phyloP scores from a whole-genome alignment of 2,888 invertebrate genomes.

The Siphlonurus alternatus region DNA sequence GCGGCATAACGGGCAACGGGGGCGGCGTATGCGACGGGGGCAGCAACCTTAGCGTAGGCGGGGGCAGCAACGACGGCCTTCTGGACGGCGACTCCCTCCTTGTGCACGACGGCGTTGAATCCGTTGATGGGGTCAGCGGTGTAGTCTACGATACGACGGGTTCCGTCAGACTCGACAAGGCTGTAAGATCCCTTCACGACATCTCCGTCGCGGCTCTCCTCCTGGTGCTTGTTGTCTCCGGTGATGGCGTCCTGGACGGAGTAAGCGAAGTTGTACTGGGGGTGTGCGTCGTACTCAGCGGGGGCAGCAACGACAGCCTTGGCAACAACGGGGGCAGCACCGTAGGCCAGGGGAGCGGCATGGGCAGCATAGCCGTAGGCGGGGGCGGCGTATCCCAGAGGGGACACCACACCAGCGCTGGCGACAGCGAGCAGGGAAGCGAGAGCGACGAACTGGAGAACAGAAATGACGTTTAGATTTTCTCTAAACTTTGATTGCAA shows the following conservation, averaged over 20 bases:
- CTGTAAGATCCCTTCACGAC: slow-evolving; percentile 9
- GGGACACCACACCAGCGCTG: slow-evolving; percentile 3
- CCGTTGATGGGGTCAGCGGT: slow-evolving; percentile 11
- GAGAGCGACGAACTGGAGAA: slow-evolving; percentile 5
- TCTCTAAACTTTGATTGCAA: too few species aligned
- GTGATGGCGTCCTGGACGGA: slow-evolving; percentile 8
- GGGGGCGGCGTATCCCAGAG: background rate
- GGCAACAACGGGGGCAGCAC: slow-evolving; percentile 1
- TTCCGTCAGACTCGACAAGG: slow-evolving; percentile 9
- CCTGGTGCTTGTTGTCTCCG: slow-evolving; percentile 10
- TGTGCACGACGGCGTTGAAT: slow-evolving; percentile 10
- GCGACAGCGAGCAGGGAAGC: slow-evolving; percentile 7
- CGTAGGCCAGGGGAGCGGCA: slow-evolving; percentile 6
- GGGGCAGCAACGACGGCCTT: too few species aligned
- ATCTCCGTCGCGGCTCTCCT: slow-evolving; percentile 9
- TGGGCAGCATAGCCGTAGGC: background rate
- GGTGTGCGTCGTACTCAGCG: slow-evolving; percentile 12
- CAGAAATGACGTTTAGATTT: background rate
- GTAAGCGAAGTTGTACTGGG: slow-evolving; percentile 9
- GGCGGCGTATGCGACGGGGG: too few species aligned
- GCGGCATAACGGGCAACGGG: too few species aligned
- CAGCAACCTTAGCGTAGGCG: too few species aligned
- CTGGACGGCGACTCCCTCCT: too few species aligned
- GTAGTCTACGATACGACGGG: slow-evolving; percentile 10
- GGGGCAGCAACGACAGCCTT: too few species aligned